Evolutionary conservation across 1,140 invertebrate species (phyloP), one percentile per base, ranked within the genome.

Genomic region (Zaprionus lachaisei): DNA sequence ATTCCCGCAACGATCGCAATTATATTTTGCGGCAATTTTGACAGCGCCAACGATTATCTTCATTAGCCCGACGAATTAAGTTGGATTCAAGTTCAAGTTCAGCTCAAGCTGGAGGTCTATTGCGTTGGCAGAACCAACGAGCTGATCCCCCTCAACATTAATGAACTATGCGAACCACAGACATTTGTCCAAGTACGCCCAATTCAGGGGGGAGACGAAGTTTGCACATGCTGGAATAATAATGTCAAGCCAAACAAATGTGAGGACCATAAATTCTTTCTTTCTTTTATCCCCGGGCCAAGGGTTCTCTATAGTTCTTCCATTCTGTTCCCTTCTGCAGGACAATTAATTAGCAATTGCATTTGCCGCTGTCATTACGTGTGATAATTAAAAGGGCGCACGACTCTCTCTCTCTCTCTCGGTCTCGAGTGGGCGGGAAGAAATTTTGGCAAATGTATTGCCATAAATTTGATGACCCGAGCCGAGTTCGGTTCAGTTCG

Each of bases 311-410:
- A 47, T 11, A 47, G 41, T 47, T 47, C 15, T 9, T 17, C 17
- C 41, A 17, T n/a, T 41, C 38, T 34, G 31, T 34, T 6, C 15
- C 38, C 15, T 66, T 62, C 22, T 24, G 67, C 69, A 54, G 38
- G 51, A 83, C 89, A 91, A 91, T 91, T 91, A 91, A 91, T 91
- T 91, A 91, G 84, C 83, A 84, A 91, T 91, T 91, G 89, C 87
- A 91, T 81, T 91, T 79, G 76, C 14, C 58, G 81, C 86, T 91
- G 81, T 89, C 89, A 85, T 91, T 91, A 84, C 81, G 84, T 89
- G 84, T 91, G 84, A 91, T 91, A 91, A 91, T 91, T 91, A 91
- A 91, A 91, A 89, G 79, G 83, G 69, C 80, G 41, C 76, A 65
- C 69, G 61, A 71, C 64, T 75, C 44, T 24, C 34, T 37, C 34